These are phyloP conservation scores for Dermatemys mawii DNA, from an alignment of 2,113 vertebrate genomes.

Conservation along the genomic window DNA sequence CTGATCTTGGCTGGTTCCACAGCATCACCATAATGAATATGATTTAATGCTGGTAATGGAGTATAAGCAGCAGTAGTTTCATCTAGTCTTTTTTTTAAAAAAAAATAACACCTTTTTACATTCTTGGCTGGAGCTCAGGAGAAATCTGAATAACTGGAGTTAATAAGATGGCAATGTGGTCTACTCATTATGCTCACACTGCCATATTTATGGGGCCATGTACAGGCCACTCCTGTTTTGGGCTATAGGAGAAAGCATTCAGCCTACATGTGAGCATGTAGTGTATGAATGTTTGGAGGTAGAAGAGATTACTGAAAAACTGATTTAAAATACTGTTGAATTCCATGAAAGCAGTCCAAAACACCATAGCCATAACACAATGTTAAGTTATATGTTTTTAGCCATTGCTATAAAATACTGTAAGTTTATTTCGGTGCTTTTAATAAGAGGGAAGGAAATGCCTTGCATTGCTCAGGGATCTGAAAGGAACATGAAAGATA, in stretches of 20 bases:
- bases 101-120: neutral
- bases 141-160: neutral
- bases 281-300: neutral
- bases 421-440: slow-evolving; percentile 65
- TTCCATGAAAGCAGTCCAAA: neutral
- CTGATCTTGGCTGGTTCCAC: slow-evolving; percentile 7
- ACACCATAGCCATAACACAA: neutral
- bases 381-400: slow-evolving; percentile 4
- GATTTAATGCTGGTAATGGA: neutral
- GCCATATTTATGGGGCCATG: neutral
- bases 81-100: neutral
- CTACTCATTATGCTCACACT: neutral
- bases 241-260: neutral
- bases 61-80: neutral
- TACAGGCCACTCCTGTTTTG: neutral
- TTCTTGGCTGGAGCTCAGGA: neutral
- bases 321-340: slow-evolving; percentile 19
- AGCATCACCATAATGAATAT: neutral
- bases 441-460: slow-evolving; percentile 73
- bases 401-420: slow-evolving; percentile 23
- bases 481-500: slow-evolving; percentile 44
- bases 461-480: slow-evolving; percentile 64
- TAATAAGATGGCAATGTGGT: neutral
- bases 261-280: neutral
- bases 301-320: neutral